These are phyloP conservation scores for Cheumatopsyche charites DNA, from an alignment of 1,140 invertebrate genomes.

Conservation along the genomic window DNA sequence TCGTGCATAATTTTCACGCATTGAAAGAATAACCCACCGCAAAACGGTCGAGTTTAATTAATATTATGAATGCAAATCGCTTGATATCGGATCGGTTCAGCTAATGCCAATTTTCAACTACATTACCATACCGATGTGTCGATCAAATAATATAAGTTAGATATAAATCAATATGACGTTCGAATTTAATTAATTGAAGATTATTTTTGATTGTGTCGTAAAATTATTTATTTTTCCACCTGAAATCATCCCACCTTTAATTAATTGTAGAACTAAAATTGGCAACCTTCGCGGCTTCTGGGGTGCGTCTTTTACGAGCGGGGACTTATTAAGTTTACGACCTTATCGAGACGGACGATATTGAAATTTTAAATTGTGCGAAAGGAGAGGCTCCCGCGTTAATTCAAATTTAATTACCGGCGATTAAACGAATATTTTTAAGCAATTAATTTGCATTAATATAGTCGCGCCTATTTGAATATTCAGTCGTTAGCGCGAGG, in stretches of 20 bases:
- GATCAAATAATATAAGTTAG: too few relatives aligned
- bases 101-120: too few relatives aligned
- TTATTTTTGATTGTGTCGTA: too few relatives aligned
- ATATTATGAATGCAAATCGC: slow-evolving; percentile 34
- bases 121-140: too few relatives aligned
- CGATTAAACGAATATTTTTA: slow-evolving; percentile 37
- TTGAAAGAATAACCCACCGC: neutral
- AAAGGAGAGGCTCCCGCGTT: slow-evolving; percentile 29
- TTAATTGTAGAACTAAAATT: slow-evolving; percentile 27
- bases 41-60: slow-evolving; percentile 27
- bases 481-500: neutral
- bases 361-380: slow-evolving; percentile 42
- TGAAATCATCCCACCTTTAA: neutral
- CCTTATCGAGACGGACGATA: slow-evolving; percentile 33
- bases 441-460: slow-evolving; percentile 38
- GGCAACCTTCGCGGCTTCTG: slow-evolving; percentile 13
- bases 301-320: slow-evolving; percentile 8
- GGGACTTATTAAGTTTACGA: slow-evolving; percentile 31
- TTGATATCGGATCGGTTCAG: neutral
- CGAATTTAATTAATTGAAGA: too few relatives aligned
- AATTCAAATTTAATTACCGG: slow-evolving; percentile 42
- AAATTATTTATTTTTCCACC: too few relatives aligned
- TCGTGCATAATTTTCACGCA: slow-evolving; percentile 13
- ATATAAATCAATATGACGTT: too few relatives aligned
- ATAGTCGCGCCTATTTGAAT: slow-evolving; percentile 18